Base-by-base conservation (phyloP, 1,140 invertebrate genomes). In the Drosophila nasuta region DNA sequence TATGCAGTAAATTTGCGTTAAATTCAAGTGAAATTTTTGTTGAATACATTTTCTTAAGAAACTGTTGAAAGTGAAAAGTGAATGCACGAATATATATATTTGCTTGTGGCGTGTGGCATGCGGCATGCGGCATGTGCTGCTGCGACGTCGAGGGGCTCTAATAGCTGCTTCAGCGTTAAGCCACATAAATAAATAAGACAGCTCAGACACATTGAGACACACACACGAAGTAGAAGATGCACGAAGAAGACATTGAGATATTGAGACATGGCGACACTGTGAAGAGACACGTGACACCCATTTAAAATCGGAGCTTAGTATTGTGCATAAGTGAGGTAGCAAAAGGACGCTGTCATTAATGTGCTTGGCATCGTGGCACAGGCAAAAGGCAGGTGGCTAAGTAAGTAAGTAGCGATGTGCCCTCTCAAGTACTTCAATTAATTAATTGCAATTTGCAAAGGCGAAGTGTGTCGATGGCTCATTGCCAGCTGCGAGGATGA, bases 381-480 rank as follows among this genome's bases (percentile, higher is more conserved):
- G 0, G 15, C 45, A 15, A 48, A 48, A 33, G 48, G 7, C 25
- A 30, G 13, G 13, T 11, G 5, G 45, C 45, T 15, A 17, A 28
- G 52, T 56, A 20, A 62, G 64, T 38, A 20, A 62, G 64, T 38
- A 48, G 66, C 70, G 57, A 71, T 52, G 57, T 67, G 67, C 81
- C 20, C 20, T 25, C 20, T 79, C 62, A 73, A 72, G 85, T 81
- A 89, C 85, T 89, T 89, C 85, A 90, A 89, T 89, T 89, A 89
- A 89, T 89, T 89, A 89, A 89, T 89, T 85, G 85, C 85, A 89
- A 90, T 89, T 89, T 90, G 86, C 75, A 80, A 79, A 79, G 80
- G 68, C 71, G 63, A 71, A 65, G 68, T 81, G 80, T 79, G 82
- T 65, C 82, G 72, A 81, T 54, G 81, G 65, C 67, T 71, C 75